Evolutionary conservation across 2,113 vertebrate species (phyloP), one percentile per base, ranked within the genome.

Genomic region (Urocolius indicus): DNA sequence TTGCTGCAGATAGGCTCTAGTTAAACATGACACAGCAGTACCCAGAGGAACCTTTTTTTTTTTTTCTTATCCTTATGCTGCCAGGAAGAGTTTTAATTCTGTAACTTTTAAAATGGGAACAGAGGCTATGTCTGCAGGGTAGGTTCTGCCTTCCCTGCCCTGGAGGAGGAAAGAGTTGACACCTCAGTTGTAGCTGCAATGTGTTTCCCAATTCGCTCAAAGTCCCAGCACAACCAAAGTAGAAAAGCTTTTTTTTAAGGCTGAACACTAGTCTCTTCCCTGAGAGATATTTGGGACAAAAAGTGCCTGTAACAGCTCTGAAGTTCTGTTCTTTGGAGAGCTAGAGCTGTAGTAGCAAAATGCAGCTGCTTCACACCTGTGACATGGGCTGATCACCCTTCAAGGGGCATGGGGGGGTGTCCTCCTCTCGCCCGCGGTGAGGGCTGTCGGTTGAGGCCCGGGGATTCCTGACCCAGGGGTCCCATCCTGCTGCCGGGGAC

Each of bases 321-420:
- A 16, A 3, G 32, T 78, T 88, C n/a, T 63, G 57, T 48, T 30
- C 26, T 58, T 66, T n/a, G 7, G 26, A 66, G 34, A 52, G 16
- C 13, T 16, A 9, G 16, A 43, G 14, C 46, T 38, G 0, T 30
- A 24, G 5, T 13, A 38, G 55, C 29, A 51, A 51, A 67, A 32
- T 1, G 21, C 66, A 38, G 23, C 13, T 72, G 14, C 32, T 38
- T 32, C 3, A 2, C 6, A 17, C 18, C 20, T 13, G 57, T 57
- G n/a, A 16, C 2, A 7, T 34, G 15, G 61, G 7, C 36, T 4
- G 18, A 2, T 5, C 1, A 1, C 10, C 10, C 7, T 55, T 22
- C 13, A 20, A 24, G 61, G 34, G 26, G 5, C 13, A 2, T 4
- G 10, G 27, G 5, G 29, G 5, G 74, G 26, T 3, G 23, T 41